Conservation (phyloP, 2,888 invertebrate genomes). For the Corythucha ciliata region DNA sequence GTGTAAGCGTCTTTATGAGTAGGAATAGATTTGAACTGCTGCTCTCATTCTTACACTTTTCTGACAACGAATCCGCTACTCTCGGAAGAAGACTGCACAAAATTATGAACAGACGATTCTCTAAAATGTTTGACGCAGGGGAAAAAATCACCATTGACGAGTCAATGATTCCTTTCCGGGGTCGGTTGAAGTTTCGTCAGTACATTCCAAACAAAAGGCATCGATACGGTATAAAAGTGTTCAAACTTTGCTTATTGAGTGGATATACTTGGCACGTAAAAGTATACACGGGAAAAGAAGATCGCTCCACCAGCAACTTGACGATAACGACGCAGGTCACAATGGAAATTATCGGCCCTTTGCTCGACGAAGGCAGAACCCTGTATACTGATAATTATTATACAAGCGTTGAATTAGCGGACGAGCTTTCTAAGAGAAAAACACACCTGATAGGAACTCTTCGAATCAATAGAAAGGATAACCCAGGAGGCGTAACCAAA, state of each 20-base stretch:
- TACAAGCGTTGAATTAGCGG: conserved; percentile 20
- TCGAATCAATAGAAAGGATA: conserved; percentile 1
- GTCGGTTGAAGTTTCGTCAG: conserved; percentile 4
- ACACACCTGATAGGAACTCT: conserved; percentile 18
- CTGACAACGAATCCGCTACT: conserved; percentile 5
- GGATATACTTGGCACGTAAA: conserved; percentile 8
- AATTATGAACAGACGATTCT: conserved; percentile 5
- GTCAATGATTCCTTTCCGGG: conserved; percentile 4
- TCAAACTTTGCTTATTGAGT: conserved; percentile 2
- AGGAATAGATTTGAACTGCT: conserved; percentile 6
- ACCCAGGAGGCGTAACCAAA: not conserved
- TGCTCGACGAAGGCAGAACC: not conserved
- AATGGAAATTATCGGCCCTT: conserved; percentile 14
- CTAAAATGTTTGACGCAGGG: conserved; percentile 6
- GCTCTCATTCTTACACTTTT: conserved; percentile 5
- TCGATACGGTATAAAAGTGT: conserved; percentile 5
- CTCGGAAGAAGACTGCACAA: not conserved
- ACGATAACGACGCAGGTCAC: conserved; percentile 4
- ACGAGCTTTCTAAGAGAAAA: conserved; percentile 3
- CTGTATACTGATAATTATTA: conserved; percentile 13
- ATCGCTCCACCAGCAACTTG: not conserved
- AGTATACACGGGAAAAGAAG: conserved; percentile 9
- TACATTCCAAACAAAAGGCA: conserved; percentile 10
- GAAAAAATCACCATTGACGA: conserved; percentile 10
- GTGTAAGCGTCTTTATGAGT: not conserved